Percentiles rank a stretch among this genome's conserved stretches.
Evolutionary conservation across 2,113 vertebrate genomes (phyloP).

Genomic region (Oryzias curvinotus): DNA sequence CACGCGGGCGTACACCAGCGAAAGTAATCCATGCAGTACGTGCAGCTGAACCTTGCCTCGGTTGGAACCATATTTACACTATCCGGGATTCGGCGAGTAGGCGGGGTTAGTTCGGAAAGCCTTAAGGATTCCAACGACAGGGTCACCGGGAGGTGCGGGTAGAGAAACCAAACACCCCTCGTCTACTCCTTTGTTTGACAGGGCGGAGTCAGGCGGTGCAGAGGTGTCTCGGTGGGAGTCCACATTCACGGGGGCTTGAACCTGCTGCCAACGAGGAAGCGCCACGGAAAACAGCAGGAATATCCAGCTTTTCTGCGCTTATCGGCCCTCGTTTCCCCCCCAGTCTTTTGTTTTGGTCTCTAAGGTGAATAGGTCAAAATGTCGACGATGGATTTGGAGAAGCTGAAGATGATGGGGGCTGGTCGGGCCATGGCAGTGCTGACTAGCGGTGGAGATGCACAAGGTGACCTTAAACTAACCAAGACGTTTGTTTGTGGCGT

Average conservation of each 20-base stretch:
- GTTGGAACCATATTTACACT: background rate
- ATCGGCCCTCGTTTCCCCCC: background rate
- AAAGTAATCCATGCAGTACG: constrained; percentile 21
- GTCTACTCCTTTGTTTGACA: background rate
- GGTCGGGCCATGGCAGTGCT: constrained; percentile 89
- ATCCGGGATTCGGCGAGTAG: background rate
- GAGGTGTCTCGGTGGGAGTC: background rate
- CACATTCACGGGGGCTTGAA: background rate
- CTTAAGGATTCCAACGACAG: fast-evolving
- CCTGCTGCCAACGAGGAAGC: constrained; percentile 42
- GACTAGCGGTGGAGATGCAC: constrained; percentile 94
- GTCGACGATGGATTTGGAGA: constrained; percentile 78
- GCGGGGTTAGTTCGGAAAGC: constrained; percentile 4
- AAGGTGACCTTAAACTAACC: constrained; percentile 78
- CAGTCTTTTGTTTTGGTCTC: background rate
- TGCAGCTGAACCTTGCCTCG: background rate
- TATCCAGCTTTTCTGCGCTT: background rate
- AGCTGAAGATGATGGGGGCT: constrained; percentile 84
- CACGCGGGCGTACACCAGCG: no score
- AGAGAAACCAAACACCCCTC: constrained; percentile 7
- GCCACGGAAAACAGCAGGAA: background rate
- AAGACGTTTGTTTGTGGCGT: fast-evolving
- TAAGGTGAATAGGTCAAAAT: constrained; percentile 43
- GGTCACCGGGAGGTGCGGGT: constrained; percentile 1
- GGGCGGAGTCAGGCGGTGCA: constrained; percentile 32